phyloP scores from a whole-genome alignment of 2,797 vertebrate species.

The Chelon auratus region DNA sequence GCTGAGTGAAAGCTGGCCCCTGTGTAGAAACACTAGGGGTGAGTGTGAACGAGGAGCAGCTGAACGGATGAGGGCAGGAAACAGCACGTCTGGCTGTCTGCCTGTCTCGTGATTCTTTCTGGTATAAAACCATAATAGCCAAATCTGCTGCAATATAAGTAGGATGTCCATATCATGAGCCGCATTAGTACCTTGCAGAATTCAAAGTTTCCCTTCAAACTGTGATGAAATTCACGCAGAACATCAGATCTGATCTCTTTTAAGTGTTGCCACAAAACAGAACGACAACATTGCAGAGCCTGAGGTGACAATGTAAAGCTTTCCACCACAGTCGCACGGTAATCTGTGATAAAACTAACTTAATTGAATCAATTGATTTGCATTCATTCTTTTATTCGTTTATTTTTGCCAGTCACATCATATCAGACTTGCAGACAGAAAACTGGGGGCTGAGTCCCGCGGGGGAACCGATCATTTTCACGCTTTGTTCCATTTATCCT shows the following conservation, averaged over 20 bases:
- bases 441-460: no score
- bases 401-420: no score
- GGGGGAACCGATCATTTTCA: no score
- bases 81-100: neutral
- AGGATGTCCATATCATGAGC: neutral
- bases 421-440: no score
- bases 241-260: neutral
- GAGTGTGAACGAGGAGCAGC: neutral
- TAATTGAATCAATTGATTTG: no score
- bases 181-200: neutral
- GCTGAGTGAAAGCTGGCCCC: neutral
- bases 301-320: conserved; percentile 21
- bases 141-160: neutral
- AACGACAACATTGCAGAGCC: conserved; percentile 12
- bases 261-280: neutral
- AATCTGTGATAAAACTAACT: no score
- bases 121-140: neutral
- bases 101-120: neutral
- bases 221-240: neutral
- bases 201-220: neutral
- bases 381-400: no score
- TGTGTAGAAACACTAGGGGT: neutral
- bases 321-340: no score
- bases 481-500: no score
- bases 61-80: neutral